Evolutionary conservation across 2,113 vertebrate genomes (phyloP).

Genomic region (Neopipo cinnamomea): DNA sequence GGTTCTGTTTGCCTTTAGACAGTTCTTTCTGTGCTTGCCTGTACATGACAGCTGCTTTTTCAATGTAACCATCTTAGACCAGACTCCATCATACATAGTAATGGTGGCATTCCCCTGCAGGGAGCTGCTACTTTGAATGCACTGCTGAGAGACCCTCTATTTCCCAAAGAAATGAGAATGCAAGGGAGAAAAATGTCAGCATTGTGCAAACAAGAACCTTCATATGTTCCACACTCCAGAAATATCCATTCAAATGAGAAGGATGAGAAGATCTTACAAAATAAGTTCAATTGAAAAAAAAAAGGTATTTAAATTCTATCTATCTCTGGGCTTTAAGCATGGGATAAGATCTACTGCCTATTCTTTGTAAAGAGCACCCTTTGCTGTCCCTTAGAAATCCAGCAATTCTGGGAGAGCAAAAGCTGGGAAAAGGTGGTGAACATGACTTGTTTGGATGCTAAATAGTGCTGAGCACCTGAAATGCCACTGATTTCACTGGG

Average conservation of each 20-base stretch:
- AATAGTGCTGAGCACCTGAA: neutral
- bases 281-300: neutral
- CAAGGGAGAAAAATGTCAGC: neutral
- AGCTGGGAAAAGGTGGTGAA: neutral
- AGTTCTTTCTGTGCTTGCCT: neutral
- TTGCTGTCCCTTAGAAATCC: neutral
- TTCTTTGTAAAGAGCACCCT: neutral
- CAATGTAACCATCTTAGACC: neutral
- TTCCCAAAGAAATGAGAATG: neutral
- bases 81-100: neutral
- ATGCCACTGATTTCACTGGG: neutral
- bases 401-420: neutral
- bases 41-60: conserved; percentile 15
- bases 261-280: neutral
- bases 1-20: neutral
- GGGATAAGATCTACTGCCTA: neutral
- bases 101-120: neutral
- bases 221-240: neutral
- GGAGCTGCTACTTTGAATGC: neutral
- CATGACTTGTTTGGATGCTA: neutral
- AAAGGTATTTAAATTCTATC: neutral
- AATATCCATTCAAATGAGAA: neutral
- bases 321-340: neutral
- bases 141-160: neutral
- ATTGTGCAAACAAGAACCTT: neutral